These are phyloP conservation scores for Drosophila miranda DNA, from an alignment of 1,140 invertebrate genomes.

Conservation along the genomic window DNA sequence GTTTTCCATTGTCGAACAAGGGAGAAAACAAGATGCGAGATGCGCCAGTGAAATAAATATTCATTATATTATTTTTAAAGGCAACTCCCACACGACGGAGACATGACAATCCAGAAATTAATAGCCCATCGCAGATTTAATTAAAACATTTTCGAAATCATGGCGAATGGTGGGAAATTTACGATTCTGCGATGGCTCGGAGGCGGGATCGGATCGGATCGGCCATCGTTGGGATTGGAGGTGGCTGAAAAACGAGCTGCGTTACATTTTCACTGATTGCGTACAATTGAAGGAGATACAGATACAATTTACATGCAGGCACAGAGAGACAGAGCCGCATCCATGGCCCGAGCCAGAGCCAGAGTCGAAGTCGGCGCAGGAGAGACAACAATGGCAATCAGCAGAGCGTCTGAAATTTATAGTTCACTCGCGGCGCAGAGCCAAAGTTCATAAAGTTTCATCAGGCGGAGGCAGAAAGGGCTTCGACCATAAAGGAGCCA, in stretches of 20 bases:
- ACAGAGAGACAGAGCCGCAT: not conserved
- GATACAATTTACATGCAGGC: constrained; percentile 68
- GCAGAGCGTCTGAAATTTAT: constrained; percentile 66
- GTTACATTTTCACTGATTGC: constrained; percentile 77
- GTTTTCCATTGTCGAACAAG: constrained; percentile 7
- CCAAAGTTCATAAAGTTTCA: constrained; percentile 81
- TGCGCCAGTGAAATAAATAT: constrained; percentile 40
- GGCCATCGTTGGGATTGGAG: constrained; percentile 12
- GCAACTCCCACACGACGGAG: constrained; percentile 31
- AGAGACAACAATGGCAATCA: constrained; percentile 64
- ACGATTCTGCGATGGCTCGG: constrained; percentile 26
- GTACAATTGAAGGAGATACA: constrained; percentile 71
- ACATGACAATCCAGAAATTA: constrained; percentile 30
- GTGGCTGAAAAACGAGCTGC: constrained; percentile 67
- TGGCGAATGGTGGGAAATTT: constrained; percentile 42
- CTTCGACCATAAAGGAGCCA: constrained; percentile 3
- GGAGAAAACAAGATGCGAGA: not conserved
- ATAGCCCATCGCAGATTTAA: constrained; percentile 51
- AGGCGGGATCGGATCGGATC: constrained; percentile 7
- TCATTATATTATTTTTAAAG: constrained; percentile 43
- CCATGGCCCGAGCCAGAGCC: no score
- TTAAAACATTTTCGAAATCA: constrained; percentile 72
- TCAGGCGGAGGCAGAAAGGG: constrained; percentile 47
- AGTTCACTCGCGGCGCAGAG: constrained; percentile 62
- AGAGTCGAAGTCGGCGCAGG: not conserved